These are phyloP conservation scores for Aleadryas rufinucha DNA, from an alignment of 2,113 vertebrate genomes.

Conservation along the genomic window DNA sequence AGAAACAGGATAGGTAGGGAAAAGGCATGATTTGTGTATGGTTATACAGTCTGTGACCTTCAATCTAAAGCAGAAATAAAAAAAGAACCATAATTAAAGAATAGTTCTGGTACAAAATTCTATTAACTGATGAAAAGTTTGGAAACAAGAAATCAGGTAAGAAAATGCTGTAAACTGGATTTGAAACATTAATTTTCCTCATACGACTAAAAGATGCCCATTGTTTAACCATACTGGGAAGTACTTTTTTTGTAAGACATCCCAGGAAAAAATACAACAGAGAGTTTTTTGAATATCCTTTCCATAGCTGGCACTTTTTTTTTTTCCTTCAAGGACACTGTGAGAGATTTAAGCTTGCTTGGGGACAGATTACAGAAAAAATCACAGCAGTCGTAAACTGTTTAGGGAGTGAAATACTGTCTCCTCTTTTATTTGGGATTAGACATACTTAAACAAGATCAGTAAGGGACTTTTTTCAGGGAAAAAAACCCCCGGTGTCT, in stretches of 20 bases:
- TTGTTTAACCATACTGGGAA: not conserved
- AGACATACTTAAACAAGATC: conserved; percentile 45
- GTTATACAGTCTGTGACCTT: not conserved
- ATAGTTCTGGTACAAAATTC: not conserved
- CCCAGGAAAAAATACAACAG: not conserved
- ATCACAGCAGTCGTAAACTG: not conserved
- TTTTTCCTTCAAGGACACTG: not conserved
- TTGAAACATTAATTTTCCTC: not conserved
- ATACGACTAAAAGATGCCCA: not conserved
- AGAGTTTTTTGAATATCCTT: not conserved
- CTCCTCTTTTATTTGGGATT: conserved; percentile 34
- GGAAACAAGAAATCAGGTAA: not conserved
- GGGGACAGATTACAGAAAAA: conserved; percentile 30
- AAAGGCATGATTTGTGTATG: not conserved
- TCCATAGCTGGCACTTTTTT: not conserved
- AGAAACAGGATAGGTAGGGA: not conserved
- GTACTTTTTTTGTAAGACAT: not conserved
- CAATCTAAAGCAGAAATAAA: not conserved
- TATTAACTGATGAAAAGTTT: not conserved
- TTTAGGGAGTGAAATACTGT: conserved; percentile 36
- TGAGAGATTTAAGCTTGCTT: conserved; percentile 49
- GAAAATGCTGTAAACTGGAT: not conserved
- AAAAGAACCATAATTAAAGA: not conserved
- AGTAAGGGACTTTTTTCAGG: not conserved
- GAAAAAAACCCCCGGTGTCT: not conserved